Evolutionary conservation across 2,113 vertebrate genomes (phyloP).

Genomic region (Vireo altiloquus): DNA sequence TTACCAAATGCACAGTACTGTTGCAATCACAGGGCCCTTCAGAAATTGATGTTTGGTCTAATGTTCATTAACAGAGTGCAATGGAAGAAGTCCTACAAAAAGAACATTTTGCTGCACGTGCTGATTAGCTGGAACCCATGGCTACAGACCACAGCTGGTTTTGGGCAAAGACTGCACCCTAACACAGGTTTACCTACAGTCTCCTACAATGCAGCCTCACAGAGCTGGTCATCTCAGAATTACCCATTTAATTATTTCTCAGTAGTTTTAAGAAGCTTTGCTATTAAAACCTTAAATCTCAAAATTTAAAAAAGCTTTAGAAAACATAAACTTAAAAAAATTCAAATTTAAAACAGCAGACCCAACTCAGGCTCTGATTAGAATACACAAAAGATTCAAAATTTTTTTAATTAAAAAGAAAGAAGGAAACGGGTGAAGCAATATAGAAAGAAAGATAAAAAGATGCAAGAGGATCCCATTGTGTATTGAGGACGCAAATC

Average conservation of each 20-base stretch:
- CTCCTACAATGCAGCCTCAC: not conserved
- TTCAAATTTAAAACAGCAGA: not conserved
- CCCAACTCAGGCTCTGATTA: not conserved
- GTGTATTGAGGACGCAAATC: not conserved
- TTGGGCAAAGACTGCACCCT: not conserved
- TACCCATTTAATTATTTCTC: not conserved
- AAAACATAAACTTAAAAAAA: not conserved
- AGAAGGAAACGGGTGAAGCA: fast-evolving
- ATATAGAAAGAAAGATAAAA: not conserved
- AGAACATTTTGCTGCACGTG: not conserved
- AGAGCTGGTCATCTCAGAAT: not conserved
- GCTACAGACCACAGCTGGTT: not conserved
- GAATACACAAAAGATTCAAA: not conserved
- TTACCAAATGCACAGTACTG: not conserved
- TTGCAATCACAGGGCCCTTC: not conserved
- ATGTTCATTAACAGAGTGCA: not conserved
- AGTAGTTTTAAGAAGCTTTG: not conserved
- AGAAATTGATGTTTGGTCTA: not conserved
- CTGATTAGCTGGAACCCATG: not conserved
- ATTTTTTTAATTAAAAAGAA: not conserved
- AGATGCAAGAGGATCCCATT: not conserved
- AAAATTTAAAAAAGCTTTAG: not conserved
- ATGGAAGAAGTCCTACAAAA: not conserved
- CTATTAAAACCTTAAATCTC: not conserved
- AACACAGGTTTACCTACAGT: not conserved